These are phyloP conservation scores for Cervus canadensis DNA, from an alignment of 2,113 vertebrate species.

Conservation along the genomic window DNA sequence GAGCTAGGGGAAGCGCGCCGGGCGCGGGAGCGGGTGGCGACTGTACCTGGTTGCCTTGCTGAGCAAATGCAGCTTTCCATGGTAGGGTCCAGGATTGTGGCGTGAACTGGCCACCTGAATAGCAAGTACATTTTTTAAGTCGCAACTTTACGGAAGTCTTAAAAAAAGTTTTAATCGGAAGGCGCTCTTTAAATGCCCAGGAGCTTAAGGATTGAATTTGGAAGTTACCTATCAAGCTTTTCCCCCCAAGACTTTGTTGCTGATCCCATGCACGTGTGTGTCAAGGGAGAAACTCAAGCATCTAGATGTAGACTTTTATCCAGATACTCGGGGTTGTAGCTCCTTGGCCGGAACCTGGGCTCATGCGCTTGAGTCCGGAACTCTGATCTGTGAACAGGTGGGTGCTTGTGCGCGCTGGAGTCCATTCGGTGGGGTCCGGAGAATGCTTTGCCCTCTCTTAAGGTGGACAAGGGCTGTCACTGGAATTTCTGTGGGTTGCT, in stretches of 20 bases:
- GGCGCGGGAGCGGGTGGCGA: background rate
- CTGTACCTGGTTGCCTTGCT: background rate
- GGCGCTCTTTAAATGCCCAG: slow-evolving; percentile 48
- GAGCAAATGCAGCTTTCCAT: background rate
- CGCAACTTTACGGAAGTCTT: background rate
- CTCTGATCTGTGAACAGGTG: slow-evolving; percentile 51
- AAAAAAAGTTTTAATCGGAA: background rate
- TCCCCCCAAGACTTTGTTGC: background rate
- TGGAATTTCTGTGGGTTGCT: background rate
- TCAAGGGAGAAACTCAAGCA: background rate
- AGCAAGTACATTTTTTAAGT: background rate
- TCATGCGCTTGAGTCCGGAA: background rate
- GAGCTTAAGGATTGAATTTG: slow-evolving; percentile 35
- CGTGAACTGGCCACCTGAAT: background rate
- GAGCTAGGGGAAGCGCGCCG: background rate
- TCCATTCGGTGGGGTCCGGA: background rate
- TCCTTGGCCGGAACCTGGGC: background rate
- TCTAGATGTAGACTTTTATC: background rate
- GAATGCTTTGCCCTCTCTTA: background rate
- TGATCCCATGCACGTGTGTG: slow-evolving; percentile 37
- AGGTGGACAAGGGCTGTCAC: slow-evolving; percentile 8
- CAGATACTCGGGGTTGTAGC: background rate
- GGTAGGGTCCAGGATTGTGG: background rate
- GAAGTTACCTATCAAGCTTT: background rate
- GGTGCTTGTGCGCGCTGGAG: slow-evolving; percentile 19